phyloP scores from a whole-genome alignment of 1,140 invertebrate genomes.

The Tetragnatha versicolor region DNA sequence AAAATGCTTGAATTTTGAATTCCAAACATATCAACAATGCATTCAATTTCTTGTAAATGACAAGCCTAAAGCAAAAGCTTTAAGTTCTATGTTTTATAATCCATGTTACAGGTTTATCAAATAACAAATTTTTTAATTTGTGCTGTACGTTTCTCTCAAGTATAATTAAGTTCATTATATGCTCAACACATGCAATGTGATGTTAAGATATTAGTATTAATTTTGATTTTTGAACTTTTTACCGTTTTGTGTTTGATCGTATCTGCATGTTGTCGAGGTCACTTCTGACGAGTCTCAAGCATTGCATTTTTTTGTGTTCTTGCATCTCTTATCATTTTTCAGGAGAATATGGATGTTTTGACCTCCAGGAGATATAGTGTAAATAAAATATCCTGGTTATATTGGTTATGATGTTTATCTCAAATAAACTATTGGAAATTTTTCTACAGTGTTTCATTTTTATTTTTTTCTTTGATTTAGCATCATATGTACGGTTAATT shows the following conservation, averaged over 20 bases:
- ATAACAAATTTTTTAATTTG: not conserved
- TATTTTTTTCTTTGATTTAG: too few species aligned
- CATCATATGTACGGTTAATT: too few species aligned
- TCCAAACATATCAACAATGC: too few species aligned
- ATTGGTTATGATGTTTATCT: slow-evolving; percentile 39
- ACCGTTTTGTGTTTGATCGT: slow-evolving; percentile 2
- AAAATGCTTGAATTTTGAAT: too few species aligned
- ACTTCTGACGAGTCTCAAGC: slow-evolving; percentile 6
- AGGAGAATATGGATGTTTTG: slow-evolving; percentile 25
- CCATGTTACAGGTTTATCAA: not conserved
- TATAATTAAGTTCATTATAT: not conserved
- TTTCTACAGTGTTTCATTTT: too few species aligned
- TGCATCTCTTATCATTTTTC: not conserved
- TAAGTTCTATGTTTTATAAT: too few species aligned
- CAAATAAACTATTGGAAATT: too few species aligned
- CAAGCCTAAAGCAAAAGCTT: too few species aligned
- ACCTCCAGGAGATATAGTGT: slow-evolving; percentile 29
- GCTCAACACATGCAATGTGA: not conserved
- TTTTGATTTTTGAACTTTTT: not conserved
- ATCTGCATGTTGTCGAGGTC: not conserved
- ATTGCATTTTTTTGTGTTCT: slow-evolving; percentile 17
- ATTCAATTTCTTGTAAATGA: too few species aligned
- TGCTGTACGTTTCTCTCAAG: not conserved
- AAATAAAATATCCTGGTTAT: slow-evolving; percentile 36
- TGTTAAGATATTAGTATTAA: not conserved